A percentile compares a stretch with the other conserved stretches of the same genome.
These are phyloP conservation scores for Coelinius sp. DNA, from an alignment of 2,888 invertebrate species.

Conservation along the genomic window DNA sequence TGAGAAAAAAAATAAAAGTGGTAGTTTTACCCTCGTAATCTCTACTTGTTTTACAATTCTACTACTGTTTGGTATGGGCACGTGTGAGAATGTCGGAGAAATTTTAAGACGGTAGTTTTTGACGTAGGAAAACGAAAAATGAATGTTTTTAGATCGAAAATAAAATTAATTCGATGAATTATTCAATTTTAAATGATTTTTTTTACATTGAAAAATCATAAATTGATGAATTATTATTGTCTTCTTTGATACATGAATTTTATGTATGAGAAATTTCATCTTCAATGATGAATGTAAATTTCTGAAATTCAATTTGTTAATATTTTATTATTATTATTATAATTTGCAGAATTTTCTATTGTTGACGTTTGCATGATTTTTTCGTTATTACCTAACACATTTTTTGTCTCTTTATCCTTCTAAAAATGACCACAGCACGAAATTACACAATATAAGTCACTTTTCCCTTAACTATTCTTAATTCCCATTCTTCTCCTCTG, in stretches of 20 bases:
- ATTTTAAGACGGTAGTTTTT: background rate
- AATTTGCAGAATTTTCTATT: no score
- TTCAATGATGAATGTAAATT: no score
- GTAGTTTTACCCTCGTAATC: no score
- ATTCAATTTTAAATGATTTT: background rate
- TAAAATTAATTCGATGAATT: background rate
- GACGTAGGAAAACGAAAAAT: background rate
- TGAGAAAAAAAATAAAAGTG: no score
- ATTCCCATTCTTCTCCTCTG: background rate
- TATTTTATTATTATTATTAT: no score
- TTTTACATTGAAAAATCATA: no score
- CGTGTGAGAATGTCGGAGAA: background rate
- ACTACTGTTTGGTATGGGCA: background rate
- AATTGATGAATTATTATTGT: no score
- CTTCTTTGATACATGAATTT: no score
- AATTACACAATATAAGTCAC: background rate
- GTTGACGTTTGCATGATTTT: background rate
- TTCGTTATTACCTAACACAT: background rate
- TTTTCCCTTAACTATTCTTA: background rate
- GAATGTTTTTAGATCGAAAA: background rate
- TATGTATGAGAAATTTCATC: no score
- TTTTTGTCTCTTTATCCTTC: background rate
- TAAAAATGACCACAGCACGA: background rate
- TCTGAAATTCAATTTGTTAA: no score
- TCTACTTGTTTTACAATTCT: background rate